Percentiles rank a stretch among this genome's conserved stretches.
Conservation (phyloP, 1,140 invertebrate species). For the Babylonia areolata region DNA sequence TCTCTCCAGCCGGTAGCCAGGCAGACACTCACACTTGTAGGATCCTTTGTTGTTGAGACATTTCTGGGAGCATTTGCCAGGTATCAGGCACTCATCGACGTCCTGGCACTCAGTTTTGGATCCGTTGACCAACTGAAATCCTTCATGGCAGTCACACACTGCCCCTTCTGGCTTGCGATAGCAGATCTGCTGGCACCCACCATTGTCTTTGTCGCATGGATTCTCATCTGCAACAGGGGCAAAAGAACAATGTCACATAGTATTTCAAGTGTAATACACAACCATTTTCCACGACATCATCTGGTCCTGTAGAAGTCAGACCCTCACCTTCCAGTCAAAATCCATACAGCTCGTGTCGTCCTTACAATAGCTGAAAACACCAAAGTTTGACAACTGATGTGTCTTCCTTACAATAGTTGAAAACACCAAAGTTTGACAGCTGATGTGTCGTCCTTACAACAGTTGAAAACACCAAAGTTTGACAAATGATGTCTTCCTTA, state of each 20-base stretch:
- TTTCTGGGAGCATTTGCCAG: conserved; percentile 92
- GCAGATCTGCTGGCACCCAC: conserved; percentile 56
- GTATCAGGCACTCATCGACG: conserved; percentile 91
- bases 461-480: too few relatives aligned
- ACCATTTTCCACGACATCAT: too few relatives aligned
- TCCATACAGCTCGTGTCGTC: too few relatives aligned
- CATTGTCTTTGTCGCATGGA: conserved; percentile 60
- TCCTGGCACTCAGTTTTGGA: conserved; percentile 79
- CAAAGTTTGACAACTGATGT: too few relatives aligned
- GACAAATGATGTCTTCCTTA: too few relatives aligned
- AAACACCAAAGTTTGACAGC: too few relatives aligned
- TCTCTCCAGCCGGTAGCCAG: conserved; percentile 91
- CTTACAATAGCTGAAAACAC: too few relatives aligned
- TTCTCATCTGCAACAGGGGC: conserved; percentile 47
- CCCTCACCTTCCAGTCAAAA: too few relatives aligned
- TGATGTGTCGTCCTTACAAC: too few relatives aligned
- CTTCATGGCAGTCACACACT: conserved; percentile 60
- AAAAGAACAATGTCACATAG: conserved; percentile 25
- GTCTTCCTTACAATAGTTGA: too few relatives aligned
- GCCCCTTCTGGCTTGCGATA: conserved; percentile 37
- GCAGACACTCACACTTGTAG: conserved; percentile 93
- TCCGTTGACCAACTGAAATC: conserved; percentile 50
- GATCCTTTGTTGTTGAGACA: conserved; percentile 93
- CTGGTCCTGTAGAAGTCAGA: too few relatives aligned
- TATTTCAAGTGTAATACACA: too few relatives aligned